These are phyloP conservation scores for Xestia sexstrigata DNA, from an alignment of 2,888 invertebrate species.

Conservation along the genomic window DNA sequence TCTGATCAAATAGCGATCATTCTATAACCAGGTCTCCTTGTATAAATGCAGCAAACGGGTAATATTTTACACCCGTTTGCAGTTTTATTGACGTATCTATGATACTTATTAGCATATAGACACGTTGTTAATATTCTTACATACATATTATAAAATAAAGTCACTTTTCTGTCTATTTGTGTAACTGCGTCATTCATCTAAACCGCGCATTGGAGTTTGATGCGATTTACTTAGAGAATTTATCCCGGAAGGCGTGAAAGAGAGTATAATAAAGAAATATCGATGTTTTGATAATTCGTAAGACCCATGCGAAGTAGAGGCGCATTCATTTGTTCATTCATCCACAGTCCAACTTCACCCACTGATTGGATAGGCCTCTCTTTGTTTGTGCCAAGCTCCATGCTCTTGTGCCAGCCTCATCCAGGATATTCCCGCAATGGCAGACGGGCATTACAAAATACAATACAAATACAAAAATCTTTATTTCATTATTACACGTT, in stretches of 20 bases:
- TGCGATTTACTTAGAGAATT: not conserved
- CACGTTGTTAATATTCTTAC: not conserved
- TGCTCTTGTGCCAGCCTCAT: too few species aligned
- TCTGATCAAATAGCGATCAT: constrained; percentile 12
- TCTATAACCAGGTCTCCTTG: not conserved
- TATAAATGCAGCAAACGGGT: too few species aligned
- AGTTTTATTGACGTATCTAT: constrained; percentile 28
- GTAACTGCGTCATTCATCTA: accelerated
- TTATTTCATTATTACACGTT: too few species aligned
- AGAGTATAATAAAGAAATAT: not conserved
- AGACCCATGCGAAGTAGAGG: not conserved
- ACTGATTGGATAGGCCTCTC: too few species aligned
- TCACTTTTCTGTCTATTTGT: not conserved
- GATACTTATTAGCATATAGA: constrained; percentile 8
- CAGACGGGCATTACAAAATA: too few species aligned
- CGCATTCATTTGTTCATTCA: too few species aligned
- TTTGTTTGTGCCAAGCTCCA: too few species aligned
- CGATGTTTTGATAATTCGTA: not conserved
- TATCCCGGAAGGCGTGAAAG: not conserved
- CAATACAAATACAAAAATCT: too few species aligned
- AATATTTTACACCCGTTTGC: constrained; percentile 10
- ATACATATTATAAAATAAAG: not conserved
- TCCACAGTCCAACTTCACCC: too few species aligned
- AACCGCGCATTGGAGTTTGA: not conserved
- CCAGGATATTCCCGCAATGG: too few species aligned